Percentiles rank a stretch among this genome's conserved stretches.
Conservation (phyloP, 2,797 vertebrate genomes). For the Falco cherrug region DNA sequence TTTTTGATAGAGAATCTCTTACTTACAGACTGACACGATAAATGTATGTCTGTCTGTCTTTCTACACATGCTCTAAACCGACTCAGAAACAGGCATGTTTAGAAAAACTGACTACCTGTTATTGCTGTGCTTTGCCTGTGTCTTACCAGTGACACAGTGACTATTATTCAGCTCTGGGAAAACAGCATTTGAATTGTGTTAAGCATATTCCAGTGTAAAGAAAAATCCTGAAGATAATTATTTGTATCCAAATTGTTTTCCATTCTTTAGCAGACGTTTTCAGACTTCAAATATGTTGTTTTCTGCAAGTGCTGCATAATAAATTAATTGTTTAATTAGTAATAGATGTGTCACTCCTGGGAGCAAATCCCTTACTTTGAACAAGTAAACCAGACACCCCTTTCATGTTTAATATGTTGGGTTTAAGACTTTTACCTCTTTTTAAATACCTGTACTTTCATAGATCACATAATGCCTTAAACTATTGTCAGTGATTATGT, state of each 20-base stretch:
- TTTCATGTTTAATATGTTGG: constrained; percentile 74
- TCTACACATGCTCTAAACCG: neutral
- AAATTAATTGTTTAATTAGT: constrained; percentile 76
- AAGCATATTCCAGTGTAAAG: constrained; percentile 55
- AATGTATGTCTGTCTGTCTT: neutral
- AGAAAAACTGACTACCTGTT: neutral
- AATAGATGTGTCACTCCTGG: constrained; percentile 70
- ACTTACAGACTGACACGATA: fast-evolving
- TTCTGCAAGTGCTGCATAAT: constrained; percentile 70
- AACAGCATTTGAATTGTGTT: constrained; percentile 34
- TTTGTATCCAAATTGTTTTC: constrained; percentile 72
- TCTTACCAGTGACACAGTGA: neutral
- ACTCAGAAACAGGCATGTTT: neutral
- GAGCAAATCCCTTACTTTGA: constrained; percentile 64
- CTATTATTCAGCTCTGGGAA: neutral
- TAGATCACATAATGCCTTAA: constrained; percentile 80
- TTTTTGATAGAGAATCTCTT: neutral
- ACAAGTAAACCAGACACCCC: constrained; percentile 68
- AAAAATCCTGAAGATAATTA: constrained; percentile 67
- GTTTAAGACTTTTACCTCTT: constrained; percentile 76
- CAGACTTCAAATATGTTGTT: constrained; percentile 72
- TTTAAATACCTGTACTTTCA: constrained; percentile 71
- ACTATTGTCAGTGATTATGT: constrained; percentile 79
- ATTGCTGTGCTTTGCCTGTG: neutral
- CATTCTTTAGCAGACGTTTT: constrained; percentile 72